A percentile compares a stretch with the other conserved stretches of the same genome.
These are phyloP conservation scores for Halichoeres trimaculatus DNA, from an alignment of 2,113 vertebrate genomes.

Conservation along the genomic window DNA sequence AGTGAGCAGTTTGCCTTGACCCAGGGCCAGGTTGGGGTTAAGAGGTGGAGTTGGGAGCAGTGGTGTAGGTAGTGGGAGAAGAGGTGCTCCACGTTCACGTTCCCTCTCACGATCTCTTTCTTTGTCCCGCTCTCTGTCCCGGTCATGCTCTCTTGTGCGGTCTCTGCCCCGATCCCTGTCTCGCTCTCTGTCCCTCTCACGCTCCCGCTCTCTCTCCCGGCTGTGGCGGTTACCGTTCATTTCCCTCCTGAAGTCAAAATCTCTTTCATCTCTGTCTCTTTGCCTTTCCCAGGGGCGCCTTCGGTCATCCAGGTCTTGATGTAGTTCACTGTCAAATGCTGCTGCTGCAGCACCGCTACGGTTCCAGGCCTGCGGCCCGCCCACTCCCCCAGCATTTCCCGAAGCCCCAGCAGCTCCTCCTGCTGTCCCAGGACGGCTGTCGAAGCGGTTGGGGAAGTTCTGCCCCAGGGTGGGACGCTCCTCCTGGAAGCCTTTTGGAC, in stretches of 20 bases:
- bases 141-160: slow-evolving; percentile 79
- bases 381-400: slow-evolving; percentile 44
- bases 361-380: slow-evolving; percentile 86
- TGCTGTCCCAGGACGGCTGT: slow-evolving; percentile 84
- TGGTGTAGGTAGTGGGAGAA: slow-evolving; percentile 77
- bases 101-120: slow-evolving; percentile 76
- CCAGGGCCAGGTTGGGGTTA: slow-evolving; percentile 73
- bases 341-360: slow-evolving; percentile 74
- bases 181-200: slow-evolving; percentile 58
- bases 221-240: slow-evolving; percentile 93
- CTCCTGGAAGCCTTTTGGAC: slow-evolving; percentile 91
- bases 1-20: slow-evolving; percentile 71
- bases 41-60: slow-evolving; percentile 78
- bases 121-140: slow-evolving; percentile 68
- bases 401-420: slow-evolving; percentile 74
- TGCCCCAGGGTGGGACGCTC: slow-evolving; percentile 86
- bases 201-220: slow-evolving; percentile 85
- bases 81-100: slow-evolving; percentile 69
- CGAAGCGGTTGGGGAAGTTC: slow-evolving; percentile 90
- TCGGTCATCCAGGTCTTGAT: slow-evolving; percentile 97
- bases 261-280: slow-evolving; percentile 94
- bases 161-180: slow-evolving; percentile 71
- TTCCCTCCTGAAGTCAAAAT: slow-evolving; percentile 96
- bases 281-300: slow-evolving; percentile 97
- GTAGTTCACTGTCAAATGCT: slow-evolving; percentile 88